Base-by-base conservation (phyloP, 1,140 invertebrate species). In the Liolophura sinensis region DNA sequence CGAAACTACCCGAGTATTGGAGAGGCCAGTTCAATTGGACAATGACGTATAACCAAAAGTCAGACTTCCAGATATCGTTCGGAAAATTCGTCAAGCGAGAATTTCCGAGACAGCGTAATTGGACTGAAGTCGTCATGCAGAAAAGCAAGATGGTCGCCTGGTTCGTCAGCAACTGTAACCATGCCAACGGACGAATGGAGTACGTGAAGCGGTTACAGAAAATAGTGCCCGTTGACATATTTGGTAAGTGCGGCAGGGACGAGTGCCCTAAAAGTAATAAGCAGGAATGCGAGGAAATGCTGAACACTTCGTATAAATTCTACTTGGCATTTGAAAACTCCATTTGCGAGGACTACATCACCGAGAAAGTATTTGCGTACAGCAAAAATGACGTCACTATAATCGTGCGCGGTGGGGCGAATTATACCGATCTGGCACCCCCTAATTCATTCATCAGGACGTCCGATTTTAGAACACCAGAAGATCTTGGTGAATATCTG, bases 291-390 rank as follows among this genome's bases (percentile, higher is more conserved):
- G 92, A 95, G 74, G 90, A 94, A 50, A 91, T 95, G 87, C 87
- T 98, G n/a, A 91, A 95, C 75, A 90, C 88, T 55, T 92, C 95
- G 56, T 98, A 98, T 85, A 98, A 97, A 81, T 98, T 98, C 85
- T 98, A 98, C 82, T 86, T 98, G 54, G 93, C 95, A 0, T 98
- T 98, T 78, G 84, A 85, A 59, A 85, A 85, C 64, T 70, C 68
- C 15, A 75, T 80, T 52, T 85, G 84, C 66, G 63, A 54, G 20
- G 83, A 85, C 27, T 85, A 85, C 68, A 72, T 85, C 16, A 85
- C 83, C 4, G 83, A 85, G 61, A 85, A 85, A 71, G 72, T 89
- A 1, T 93, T 58, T 50, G 31, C 54, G n/a, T 67, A 55, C 47
- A 64, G 50, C 46, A 40, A 27, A 18, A 31, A 52, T 24, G 51